Evolutionary conservation across 2,797 vertebrate genomes (phyloP).

Genomic region (Triplophysa yarkandensis): DNA sequence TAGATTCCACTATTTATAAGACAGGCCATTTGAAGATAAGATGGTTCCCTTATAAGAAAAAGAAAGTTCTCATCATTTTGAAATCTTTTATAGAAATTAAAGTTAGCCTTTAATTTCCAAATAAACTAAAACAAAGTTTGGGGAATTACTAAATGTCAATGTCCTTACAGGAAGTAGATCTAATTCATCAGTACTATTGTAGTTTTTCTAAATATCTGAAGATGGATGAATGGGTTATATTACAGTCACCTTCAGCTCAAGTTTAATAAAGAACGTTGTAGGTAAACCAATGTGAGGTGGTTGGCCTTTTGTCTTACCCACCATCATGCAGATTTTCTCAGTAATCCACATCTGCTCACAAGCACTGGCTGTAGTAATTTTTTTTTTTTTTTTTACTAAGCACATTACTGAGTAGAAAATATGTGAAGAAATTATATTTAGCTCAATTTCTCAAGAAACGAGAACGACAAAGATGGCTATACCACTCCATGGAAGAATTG

Average conservation of each 20-base stretch:
- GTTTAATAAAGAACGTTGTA: neutral
- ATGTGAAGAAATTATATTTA: neutral
- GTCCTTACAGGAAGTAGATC: neutral
- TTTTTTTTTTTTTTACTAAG: neutral
- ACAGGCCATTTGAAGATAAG: neutral
- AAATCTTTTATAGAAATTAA: neutral
- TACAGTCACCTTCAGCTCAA: constrained; percentile 4
- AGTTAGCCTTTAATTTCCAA: too few relatives aligned
- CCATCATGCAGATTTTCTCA: neutral
- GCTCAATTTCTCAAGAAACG: neutral
- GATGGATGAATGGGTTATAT: neutral
- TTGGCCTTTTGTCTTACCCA: constrained; percentile 23
- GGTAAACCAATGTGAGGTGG: constrained; percentile 16
- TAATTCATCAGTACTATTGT: neutral
- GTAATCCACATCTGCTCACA: neutral
- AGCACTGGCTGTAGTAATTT: neutral
- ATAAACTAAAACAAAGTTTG: neutral
- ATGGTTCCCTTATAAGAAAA: neutral
- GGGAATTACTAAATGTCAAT: neutral
- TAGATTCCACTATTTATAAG: neutral
- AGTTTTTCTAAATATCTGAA: neutral
- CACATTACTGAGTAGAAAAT: neutral
- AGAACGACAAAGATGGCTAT: neutral
- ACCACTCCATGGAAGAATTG: neutral
- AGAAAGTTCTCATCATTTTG: too few relatives aligned